Conservation (phyloP, 2,113 vertebrate genomes). For the Dicrurus megarhynchus region DNA sequence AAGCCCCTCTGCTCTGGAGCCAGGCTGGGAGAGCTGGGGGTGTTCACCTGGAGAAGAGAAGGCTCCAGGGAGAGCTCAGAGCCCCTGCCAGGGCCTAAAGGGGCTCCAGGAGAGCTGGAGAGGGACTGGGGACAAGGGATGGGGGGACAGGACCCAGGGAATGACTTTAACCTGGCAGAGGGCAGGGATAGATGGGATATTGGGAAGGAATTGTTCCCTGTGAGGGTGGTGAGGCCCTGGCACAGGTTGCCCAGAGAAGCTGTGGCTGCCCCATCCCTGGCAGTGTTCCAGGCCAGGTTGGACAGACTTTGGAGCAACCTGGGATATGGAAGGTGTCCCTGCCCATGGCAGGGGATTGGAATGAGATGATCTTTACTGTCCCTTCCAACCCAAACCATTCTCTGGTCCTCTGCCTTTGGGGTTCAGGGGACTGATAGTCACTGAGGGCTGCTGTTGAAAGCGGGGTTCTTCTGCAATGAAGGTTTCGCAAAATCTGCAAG, state of each 20-base stretch:
- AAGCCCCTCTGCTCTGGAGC: neutral
- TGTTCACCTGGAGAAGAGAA: neutral
- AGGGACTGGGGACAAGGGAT: neutral
- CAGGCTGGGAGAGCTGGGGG: neutral
- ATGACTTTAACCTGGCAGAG: neutral
- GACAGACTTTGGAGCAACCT: rapidly evolving
- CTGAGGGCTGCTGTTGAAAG: neutral
- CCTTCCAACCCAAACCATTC: neutral
- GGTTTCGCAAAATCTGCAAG: neutral
- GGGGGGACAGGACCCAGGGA: neutral
- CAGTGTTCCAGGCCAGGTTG: rapidly evolving
- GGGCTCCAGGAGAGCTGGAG: neutral
- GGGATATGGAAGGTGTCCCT: neutral
- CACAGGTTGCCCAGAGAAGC: neutral
- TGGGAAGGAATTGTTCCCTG: rapidly evolving
- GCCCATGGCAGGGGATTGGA: neutral
- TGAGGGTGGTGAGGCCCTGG: rapidly evolving
- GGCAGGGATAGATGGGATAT: rapidly evolving
- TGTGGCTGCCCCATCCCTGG: neutral
- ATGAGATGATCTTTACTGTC: neutral
- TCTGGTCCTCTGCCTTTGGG: neutral
- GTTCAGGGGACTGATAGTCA: neutral
- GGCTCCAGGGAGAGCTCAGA: neutral
- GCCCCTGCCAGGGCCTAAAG: rapidly evolving
- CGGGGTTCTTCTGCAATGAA: neutral